phyloP scores from a whole-genome alignment of 2,888 invertebrate species.

The Dryobota labecula region DNA sequence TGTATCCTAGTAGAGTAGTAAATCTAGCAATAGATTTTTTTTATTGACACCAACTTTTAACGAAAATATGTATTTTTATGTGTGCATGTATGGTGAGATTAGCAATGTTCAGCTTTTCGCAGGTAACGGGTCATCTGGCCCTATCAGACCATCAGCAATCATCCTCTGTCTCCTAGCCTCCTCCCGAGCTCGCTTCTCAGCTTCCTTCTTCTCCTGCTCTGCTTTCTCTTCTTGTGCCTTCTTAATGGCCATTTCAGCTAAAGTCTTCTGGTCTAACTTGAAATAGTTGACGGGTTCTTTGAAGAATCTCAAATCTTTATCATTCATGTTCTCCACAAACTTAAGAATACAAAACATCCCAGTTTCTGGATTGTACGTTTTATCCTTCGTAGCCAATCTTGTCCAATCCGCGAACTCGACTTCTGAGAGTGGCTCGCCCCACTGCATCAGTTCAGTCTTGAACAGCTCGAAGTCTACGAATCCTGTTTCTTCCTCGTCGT shows the following conservation, averaged over 20 bases:
- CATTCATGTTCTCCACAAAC: conserved; percentile 86
- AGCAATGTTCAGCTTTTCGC: neutral
- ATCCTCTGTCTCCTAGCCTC: conserved; percentile 82
- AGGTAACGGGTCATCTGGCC: conserved; percentile 57
- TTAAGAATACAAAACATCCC: conserved; percentile 79
- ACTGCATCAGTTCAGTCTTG: conserved; percentile 78
- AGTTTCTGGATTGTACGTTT: conserved; percentile 77
- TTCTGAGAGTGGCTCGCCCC: conserved; percentile 85
- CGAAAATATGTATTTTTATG: neutral
- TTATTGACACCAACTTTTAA: neutral
- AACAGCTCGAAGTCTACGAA: conserved; percentile 78
- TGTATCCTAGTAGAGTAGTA: no score
- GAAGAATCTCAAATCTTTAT: conserved; percentile 79
- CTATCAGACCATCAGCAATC: conserved; percentile 82
- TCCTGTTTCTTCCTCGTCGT: conserved; percentile 80
- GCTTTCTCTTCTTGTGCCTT: conserved; percentile 82
- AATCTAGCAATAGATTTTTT: neutral
- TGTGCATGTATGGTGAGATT: neutral
- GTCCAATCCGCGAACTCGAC: conserved; percentile 83
- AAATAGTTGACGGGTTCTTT: conserved; percentile 86
- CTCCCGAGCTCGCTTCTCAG: conserved; percentile 78
- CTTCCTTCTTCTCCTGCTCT: conserved; percentile 81
- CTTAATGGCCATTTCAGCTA: conserved; percentile 84
- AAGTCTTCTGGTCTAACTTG: conserved; percentile 86
- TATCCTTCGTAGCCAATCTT: conserved; percentile 80